Evolutionary conservation across 2,113 vertebrate genomes (phyloP).

Genomic region (Thermophis baileyi): DNA sequence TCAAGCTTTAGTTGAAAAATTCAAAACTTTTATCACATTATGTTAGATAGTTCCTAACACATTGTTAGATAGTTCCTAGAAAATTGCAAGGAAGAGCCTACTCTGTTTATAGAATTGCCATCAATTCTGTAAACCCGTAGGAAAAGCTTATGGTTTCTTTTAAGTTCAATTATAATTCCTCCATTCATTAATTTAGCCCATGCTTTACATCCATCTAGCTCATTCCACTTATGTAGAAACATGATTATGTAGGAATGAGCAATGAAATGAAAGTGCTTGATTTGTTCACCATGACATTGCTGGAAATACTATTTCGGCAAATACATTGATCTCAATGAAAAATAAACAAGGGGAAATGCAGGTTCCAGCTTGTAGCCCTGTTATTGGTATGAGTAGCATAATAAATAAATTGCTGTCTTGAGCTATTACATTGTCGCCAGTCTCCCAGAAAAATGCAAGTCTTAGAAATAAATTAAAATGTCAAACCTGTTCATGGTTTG

Average conservation of each 20-base stretch:
- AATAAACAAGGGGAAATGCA: constrained; percentile 55
- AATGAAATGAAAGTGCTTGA: constrained; percentile 51
- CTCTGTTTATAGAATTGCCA: background rate
- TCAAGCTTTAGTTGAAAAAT: background rate
- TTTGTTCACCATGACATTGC: constrained; percentile 48
- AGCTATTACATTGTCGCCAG: constrained; percentile 42
- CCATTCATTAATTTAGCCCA: constrained; percentile 47
- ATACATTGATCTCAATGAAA: constrained; percentile 60
- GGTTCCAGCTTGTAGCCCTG: constrained; percentile 42
- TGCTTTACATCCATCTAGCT: constrained; percentile 47
- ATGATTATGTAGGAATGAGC: constrained; percentile 45
- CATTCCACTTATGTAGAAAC: constrained; percentile 42
- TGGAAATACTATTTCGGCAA: constrained; percentile 51
- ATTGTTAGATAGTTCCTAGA: background rate
- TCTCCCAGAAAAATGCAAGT: constrained; percentile 47
- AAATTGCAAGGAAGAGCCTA: background rate
- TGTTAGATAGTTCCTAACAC: background rate
- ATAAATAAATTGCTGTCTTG: constrained; percentile 46
- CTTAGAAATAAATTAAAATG: constrained; percentile 52
- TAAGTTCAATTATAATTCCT: constrained; percentile 46
- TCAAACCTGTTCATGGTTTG: constrained; percentile 49
- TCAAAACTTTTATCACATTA: background rate
- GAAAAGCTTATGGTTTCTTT: constrained; percentile 42
- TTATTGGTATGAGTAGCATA: constrained; percentile 41
- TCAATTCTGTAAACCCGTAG: background rate